Conservation (phyloP, 2,113 vertebrate species). For the Alces alces region DNA sequence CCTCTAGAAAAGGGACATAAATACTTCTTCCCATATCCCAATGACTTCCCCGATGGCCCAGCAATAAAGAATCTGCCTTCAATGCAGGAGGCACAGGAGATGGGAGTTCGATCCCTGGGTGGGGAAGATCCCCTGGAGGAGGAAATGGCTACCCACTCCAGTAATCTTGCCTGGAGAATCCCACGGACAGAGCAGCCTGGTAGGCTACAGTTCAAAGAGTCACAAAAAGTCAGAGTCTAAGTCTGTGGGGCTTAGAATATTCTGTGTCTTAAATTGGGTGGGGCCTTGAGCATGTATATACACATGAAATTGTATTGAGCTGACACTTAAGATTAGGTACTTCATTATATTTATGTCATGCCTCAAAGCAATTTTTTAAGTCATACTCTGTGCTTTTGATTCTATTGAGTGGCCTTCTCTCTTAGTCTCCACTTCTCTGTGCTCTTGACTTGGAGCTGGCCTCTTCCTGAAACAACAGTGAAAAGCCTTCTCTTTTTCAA, state of each 20-base stretch:
- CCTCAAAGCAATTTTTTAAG: background rate
- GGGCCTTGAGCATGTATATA: background rate
- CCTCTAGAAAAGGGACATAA: conserved; percentile 1
- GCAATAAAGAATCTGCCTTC: background rate
- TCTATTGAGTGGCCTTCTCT: background rate
- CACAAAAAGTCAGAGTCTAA: background rate
- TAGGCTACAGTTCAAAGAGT: background rate
- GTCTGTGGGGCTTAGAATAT: background rate
- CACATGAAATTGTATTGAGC: background rate
- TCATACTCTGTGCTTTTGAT: background rate
- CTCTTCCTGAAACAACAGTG: background rate
- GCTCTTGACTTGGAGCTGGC: background rate
- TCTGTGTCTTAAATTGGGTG: background rate
- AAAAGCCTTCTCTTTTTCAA: too few species aligned
- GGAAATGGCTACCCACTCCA: background rate
- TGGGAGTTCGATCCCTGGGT: background rate
- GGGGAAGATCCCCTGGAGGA: background rate
- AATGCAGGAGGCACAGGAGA: background rate
- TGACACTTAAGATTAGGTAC: background rate
- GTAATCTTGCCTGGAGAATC: background rate
- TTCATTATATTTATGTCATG: background rate
- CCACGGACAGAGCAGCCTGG: background rate
- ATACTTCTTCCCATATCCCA: background rate
- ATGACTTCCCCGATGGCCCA: background rate
- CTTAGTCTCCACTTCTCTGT: fast-evolving